These are phyloP conservation scores for Lophura nycthemera DNA, from an alignment of 2,113 vertebrate species.

Conservation along the genomic window DNA sequence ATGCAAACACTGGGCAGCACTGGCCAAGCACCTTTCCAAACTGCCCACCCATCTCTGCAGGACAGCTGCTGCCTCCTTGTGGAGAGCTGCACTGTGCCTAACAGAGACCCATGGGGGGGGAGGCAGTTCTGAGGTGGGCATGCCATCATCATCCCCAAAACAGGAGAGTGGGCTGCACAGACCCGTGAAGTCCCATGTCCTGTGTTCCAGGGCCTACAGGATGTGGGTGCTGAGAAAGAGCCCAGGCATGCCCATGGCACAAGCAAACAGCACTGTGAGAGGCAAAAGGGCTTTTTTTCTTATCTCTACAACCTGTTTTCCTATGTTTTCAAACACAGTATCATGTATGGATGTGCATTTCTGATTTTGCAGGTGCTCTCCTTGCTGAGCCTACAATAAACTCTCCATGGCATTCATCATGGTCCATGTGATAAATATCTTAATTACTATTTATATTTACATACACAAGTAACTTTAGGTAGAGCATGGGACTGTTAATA, in stretches of 20 bases:
- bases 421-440: neutral
- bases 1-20: neutral
- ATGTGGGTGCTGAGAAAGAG: neutral
- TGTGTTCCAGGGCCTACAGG: neutral
- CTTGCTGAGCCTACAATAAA: neutral
- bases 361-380: neutral
- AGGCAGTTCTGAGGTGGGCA: neutral
- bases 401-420: neutral
- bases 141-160: neutral
- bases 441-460: neutral
- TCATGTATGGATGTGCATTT: neutral
- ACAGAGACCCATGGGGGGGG: neutral
- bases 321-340: neutral
- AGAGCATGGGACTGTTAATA: neutral
- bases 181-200: neutral
- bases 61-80: neutral
- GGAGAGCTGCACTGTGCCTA: neutral
- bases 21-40: neutral
- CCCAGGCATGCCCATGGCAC: neutral
- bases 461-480: neutral
- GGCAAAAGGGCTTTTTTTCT: neutral
- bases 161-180: neutral
- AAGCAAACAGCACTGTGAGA: neutral
- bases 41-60: accelerated
- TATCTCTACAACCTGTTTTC: neutral